These are phyloP conservation scores for Andrena bicolor DNA, from an alignment of 2,888 invertebrate genomes.

Conservation along the genomic window DNA sequence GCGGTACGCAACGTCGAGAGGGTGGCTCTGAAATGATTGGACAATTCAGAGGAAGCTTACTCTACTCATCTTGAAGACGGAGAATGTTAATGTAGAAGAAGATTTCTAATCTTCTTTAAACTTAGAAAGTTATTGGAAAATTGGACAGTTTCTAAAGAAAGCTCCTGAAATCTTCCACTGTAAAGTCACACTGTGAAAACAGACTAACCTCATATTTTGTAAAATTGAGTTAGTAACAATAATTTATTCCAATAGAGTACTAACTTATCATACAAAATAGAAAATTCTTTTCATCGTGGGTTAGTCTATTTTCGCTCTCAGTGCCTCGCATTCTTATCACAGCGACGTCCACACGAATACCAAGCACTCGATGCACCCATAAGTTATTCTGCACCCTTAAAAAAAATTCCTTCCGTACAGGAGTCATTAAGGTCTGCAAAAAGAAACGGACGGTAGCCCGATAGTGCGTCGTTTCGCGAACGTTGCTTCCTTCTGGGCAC, in stretches of 20 bases:
- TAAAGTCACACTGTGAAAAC: neutral
- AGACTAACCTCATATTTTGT: no score
- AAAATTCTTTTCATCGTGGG: no score
- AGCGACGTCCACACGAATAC: neutral
- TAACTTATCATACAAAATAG: no score
- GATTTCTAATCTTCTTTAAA: neutral
- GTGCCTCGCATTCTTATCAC: no score
- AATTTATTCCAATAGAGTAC: no score
- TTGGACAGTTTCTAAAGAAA: neutral
- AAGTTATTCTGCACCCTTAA: neutral
- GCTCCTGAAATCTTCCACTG: neutral
- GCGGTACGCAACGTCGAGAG: neutral
- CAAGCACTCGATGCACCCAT: neutral
- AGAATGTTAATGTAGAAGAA: neutral
- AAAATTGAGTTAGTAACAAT: no score
- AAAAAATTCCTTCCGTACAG: slow-evolving; percentile 29
- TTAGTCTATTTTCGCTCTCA: no score
- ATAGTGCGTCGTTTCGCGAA: neutral
- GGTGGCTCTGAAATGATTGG: neutral
- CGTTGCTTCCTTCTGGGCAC: slow-evolving; percentile 41
- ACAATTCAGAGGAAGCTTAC: neutral
- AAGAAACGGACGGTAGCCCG: neutral
- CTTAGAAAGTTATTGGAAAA: neutral
- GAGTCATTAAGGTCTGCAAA: slow-evolving; percentile 24
- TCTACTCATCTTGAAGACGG: neutral